Evolutionary conservation across 2,113 vertebrate species (phyloP), one percentile per base, ranked within the genome.

Genomic region (Zosterops lateralis): DNA sequence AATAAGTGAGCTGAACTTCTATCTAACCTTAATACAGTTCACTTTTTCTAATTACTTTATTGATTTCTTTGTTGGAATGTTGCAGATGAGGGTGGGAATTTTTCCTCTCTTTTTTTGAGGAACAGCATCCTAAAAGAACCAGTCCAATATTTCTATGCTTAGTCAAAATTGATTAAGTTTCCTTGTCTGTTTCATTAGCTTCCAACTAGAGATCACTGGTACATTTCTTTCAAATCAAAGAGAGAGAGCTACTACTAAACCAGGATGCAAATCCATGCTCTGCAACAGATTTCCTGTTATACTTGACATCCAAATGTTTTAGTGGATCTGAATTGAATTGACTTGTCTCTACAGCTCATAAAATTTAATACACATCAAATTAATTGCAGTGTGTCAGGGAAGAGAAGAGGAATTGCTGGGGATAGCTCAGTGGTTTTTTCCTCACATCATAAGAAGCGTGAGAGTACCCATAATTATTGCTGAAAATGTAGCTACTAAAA

Each of bases 301-400:
- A 85, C 13, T 32, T 86, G 61, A 66, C 70, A 56, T 56, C 51
- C 57, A 71, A 81, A 71, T 17, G 21, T 77, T 89, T 67, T 67
- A 81, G 73, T 75, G 31, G 21, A 64, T 67, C 68, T 87, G n/a
- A 19, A 22, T 51, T 74, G 26, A 92, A 89, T 34, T 80, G 84
- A 81, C 48, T 89, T 92, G 73, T 84, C 61, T 94, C 58, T 78
- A 84, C 47, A 92, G 61, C 44, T 87, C 89, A 64, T 81, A 92
- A 95, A 87, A 75, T 90, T 90, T 86, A 84, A 66, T 56, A 36
- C 4, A 36, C 14, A 73, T 75, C 31, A 92, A 94, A 88, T 83
- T 93, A 88, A 90, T 62, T 90, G 29, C 24, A 53, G n/a, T 26
- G 20, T 73, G 8, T 70, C 64, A 73, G 31, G 22, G 32, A 87